Conservation (phyloP, 2,797 vertebrate genomes). For the Myotis planiceps region DNA sequence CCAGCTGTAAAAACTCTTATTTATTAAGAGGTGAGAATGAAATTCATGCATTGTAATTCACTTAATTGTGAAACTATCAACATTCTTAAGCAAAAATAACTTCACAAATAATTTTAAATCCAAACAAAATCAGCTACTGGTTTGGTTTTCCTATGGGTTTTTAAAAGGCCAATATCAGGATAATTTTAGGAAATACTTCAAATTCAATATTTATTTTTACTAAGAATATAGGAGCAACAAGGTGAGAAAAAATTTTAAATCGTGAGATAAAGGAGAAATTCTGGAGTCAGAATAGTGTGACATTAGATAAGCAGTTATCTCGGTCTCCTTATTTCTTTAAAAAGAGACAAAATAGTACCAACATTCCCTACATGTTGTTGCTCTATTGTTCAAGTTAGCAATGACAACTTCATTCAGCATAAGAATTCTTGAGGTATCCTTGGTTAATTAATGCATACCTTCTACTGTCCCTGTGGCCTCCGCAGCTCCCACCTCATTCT, state of each 20-base stretch:
- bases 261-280: neutral
- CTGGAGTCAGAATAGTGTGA: neutral
- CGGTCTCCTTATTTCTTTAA: neutral
- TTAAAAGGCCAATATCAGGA: neutral
- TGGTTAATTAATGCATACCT: neutral
- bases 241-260: neutral
- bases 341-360: neutral
- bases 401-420: neutral
- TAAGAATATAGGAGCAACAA: neutral
- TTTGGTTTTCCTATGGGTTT: neutral
- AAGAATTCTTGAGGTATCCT: neutral
- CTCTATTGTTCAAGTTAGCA: neutral
- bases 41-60: conserved; percentile 1
- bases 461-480: neutral
- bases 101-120: neutral
- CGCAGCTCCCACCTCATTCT: neutral
- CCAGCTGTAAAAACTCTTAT: neutral
- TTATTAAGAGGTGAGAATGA: neutral
- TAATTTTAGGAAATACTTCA: neutral
- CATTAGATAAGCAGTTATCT: neutral
- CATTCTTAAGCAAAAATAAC: neutral
- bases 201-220: neutral
- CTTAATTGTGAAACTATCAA: neutral
- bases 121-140: neutral
- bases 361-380: neutral